Base-by-base conservation (phyloP, 2,113 vertebrate species). In the Indri indri region DNA sequence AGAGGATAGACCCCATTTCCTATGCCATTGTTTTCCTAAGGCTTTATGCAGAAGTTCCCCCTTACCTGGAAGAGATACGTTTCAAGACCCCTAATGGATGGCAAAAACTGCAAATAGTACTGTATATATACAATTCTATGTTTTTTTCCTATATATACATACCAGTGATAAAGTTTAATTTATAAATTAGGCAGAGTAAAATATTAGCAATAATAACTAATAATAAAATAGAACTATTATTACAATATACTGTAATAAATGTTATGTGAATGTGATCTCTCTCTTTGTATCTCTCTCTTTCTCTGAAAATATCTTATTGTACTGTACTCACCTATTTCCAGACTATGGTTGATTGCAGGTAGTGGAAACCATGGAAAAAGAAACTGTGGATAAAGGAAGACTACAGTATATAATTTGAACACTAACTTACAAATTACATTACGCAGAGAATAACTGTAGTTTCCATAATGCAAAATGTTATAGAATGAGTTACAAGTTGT, bases 341-440 rank as follows among this genome's bases (percentile, higher is more conserved):
- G 27, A 47, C 42, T 32, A 32, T 32, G 1, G 8, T 47, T 76
- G 42, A 76, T 32, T 45, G 4, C 27, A 45, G 45, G 42, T 76
- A 8, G 9, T 8, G 7, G 27, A 47, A 76, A 47, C 27, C 45
- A 30, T 32, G 73, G 42, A 76, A 76, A 76, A 4, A 76, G 42
- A 76, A 45, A 76, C 14, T 32, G 42, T 27, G 30, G 14, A 32
- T 65, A 47, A 32, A 30, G 42, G 42, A 30, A 76, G 30, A 32
- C 73, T 10, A 47, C 4, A 17, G 30, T 74, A 66, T 80, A 79
- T 66, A 92, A 57, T 42, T 86, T 61, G 22, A 88, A 87, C 3
- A 63, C 13, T 73, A 92, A 79, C 92, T n/a, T 81, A 68, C 80
- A 93, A 96, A 95, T 96, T 96, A 92, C 18, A 65, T 74, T 96